phyloP scores from a whole-genome alignment of 2,888 invertebrate species.

The Chrysolina oricalcia region DNA sequence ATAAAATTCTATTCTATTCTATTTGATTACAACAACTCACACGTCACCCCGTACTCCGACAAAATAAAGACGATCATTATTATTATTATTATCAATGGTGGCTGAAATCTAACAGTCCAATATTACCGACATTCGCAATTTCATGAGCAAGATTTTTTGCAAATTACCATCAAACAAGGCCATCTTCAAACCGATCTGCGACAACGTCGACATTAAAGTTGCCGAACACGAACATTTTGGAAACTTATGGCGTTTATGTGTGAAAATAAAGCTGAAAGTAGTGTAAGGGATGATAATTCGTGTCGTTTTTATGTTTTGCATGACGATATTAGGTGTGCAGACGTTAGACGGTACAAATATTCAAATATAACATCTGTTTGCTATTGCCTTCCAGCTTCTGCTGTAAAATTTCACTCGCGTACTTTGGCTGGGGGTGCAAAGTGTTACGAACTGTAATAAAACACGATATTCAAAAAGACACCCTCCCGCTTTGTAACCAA shows the following conservation, averaged over 20 bases:
- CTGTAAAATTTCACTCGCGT: constrained; percentile 58
- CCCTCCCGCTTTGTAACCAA: constrained; percentile 55
- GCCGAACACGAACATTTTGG: constrained; percentile 27
- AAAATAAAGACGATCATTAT: no score
- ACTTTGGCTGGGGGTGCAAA: constrained; percentile 57
- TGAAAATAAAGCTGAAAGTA: constrained; percentile 62
- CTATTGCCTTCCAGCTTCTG: constrained; percentile 59
- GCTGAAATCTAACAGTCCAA: no score
- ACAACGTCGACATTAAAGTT: constrained; percentile 22
- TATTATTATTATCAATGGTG: no score
- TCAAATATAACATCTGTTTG: constrained; percentile 60
- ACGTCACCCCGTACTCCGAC: no score
- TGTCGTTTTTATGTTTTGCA: constrained; percentile 61
- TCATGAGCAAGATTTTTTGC: neutral
- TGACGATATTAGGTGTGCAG: constrained; percentile 61
- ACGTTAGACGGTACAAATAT: constrained; percentile 47
- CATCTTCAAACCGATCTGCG: constrained; percentile 19
- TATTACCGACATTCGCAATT: neutral
- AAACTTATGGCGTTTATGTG: constrained; percentile 56
- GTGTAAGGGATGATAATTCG: constrained; percentile 57
- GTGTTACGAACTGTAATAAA: constrained; percentile 61
- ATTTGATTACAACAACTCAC: no score
- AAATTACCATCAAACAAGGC: constrained; percentile 12
- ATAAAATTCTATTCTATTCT: no score
- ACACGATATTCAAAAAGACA: constrained; percentile 60